Evolutionary conservation across 2,797 vertebrate species (phyloP).

Genomic region (Thamnophis elegans): DNA sequence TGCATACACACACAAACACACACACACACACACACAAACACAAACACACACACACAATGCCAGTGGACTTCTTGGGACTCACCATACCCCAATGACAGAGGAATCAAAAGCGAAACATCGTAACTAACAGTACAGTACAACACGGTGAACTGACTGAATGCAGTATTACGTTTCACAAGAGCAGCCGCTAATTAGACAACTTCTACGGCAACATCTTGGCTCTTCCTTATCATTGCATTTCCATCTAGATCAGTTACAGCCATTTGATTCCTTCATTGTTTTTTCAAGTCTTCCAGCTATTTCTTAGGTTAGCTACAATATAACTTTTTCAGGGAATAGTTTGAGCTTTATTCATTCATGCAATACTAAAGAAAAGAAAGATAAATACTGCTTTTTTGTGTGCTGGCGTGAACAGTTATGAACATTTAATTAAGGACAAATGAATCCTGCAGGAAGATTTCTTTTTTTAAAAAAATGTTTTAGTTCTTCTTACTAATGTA

Average conservation of each 20-base stretch:
- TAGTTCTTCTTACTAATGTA: conserved; percentile 84
- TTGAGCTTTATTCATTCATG: conserved; percentile 90
- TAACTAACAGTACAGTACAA: conserved; percentile 74
- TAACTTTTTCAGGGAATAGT: conserved; percentile 92
- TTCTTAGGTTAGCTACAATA: conserved; percentile 80
- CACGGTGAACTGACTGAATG: conserved; percentile 74
- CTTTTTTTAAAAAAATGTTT: conserved; percentile 76
- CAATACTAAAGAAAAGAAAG: conserved; percentile 82
- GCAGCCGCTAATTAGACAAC: conserved; percentile 78
- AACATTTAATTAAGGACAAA: conserved; percentile 79
- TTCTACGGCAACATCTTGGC: conserved; percentile 74
- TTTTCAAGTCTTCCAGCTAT: conserved; percentile 89
- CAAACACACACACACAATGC: conserved; percentile 74
- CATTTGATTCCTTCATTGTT: conserved; percentile 82
- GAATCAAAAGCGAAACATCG: conserved; percentile 77
- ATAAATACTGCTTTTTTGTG: conserved; percentile 84
- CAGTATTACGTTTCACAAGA: conserved; percentile 81
- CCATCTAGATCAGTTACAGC: conserved; percentile 82
- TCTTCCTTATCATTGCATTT: conserved; percentile 80
- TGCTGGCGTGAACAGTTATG: conserved; percentile 80
- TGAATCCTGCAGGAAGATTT: conserved; percentile 84
- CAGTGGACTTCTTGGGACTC: conserved; percentile 83
- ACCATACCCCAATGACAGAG: conserved; percentile 75
- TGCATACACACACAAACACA: too few relatives aligned
- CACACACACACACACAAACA: too few relatives aligned